phyloP scores from a whole-genome alignment of 2,113 vertebrate species.

The Zosterops hypoxanthus region DNA sequence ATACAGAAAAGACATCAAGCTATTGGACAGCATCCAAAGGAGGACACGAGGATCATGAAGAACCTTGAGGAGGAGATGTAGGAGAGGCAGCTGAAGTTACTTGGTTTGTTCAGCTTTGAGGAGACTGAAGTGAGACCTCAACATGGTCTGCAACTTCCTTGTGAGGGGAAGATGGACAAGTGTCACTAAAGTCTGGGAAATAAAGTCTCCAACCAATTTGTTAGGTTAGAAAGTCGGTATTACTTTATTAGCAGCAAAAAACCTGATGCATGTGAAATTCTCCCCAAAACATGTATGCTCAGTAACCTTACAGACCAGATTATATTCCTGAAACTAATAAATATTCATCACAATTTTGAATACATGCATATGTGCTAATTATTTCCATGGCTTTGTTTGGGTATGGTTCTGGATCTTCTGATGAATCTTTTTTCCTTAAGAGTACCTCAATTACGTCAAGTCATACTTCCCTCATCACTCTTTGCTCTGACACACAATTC shows the following conservation, averaged over 20 bases:
- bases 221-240: neutral
- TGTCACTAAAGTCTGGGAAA: neutral
- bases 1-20: neutral
- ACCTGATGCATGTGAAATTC: neutral
- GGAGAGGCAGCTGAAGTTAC: neutral
- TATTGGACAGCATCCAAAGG: neutral
- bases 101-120: neutral
- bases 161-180: neutral
- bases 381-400: neutral
- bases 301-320: neutral
- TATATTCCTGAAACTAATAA: neutral
- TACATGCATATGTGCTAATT: neutral
- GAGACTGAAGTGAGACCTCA: neutral
- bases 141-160: neutral
- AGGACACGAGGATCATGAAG: rapidly evolving
- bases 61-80: rapidly evolving
- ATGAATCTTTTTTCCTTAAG: neutral
- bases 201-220: neutral
- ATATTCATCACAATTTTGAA: neutral
- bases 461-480: neutral
- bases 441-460: neutral
- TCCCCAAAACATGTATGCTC: neutral
- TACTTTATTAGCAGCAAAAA: neutral
- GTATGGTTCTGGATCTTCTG: neutral
- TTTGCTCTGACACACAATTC: neutral